These are phyloP conservation scores for Cavia porcellus DNA, from an alignment of 2,113 vertebrate species.

Conservation along the genomic window DNA sequence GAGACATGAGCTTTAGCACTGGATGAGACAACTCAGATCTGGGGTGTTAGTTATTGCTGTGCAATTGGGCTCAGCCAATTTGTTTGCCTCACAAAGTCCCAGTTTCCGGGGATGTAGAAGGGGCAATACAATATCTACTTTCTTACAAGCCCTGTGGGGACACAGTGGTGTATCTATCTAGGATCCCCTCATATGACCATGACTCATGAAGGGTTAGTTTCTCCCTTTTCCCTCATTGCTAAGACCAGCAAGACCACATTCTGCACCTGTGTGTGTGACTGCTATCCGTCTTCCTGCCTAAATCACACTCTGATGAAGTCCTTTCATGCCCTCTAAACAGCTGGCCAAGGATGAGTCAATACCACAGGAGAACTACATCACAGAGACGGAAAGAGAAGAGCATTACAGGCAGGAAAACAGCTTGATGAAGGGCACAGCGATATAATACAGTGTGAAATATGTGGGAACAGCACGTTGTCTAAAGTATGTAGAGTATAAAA, in stretches of 20 bases:
- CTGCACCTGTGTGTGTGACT: not conserved
- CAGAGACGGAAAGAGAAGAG: not conserved
- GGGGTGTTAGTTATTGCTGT: not conserved
- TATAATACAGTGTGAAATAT: rapidly evolving
- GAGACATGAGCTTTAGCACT: not conserved
- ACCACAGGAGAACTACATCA: not conserved
- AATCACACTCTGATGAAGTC: conserved; percentile 10
- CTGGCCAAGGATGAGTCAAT: conserved; percentile 75
- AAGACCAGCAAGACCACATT: conserved; percentile 29
- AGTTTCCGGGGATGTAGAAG: not conserved
- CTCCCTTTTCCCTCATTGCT: not conserved
- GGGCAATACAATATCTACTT: not conserved
- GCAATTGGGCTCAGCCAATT: rapidly evolving
- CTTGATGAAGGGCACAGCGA: not conserved
- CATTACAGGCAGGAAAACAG: not conserved
- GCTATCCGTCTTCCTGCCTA: not conserved
- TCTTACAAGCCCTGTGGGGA: not conserved
- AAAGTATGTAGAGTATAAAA: rapidly evolving
- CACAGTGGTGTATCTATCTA: not conserved
- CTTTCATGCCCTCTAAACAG: conserved; percentile 66
- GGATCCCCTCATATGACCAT: not conserved
- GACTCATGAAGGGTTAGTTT: not conserved
- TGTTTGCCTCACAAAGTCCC: not conserved
- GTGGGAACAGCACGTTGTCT: not conserved
- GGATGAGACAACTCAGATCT: not conserved